These are phyloP conservation scores for Meandrusa payeni DNA, from an alignment of 2,888 invertebrate species.

Conservation along the genomic window DNA sequence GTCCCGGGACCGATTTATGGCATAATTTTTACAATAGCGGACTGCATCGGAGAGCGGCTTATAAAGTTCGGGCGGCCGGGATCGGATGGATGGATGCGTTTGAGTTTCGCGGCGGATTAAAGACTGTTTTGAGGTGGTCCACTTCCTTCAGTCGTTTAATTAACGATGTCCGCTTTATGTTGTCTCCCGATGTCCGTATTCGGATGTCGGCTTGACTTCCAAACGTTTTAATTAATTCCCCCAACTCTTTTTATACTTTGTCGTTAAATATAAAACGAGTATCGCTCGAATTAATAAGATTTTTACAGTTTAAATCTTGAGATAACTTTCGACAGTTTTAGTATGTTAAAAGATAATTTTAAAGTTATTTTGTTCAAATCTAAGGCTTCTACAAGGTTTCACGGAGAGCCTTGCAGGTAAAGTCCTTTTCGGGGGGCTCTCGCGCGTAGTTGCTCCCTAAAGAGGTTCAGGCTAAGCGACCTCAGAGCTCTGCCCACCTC, in stretches of 20 bases:
- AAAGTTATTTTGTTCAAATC: too few relatives aligned
- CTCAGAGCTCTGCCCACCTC: too few relatives aligned
- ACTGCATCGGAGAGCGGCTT: constrained; percentile 42
- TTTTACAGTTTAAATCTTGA: neutral
- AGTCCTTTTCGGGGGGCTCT: too few relatives aligned
- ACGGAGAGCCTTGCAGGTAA: too few relatives aligned
- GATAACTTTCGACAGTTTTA: too few relatives aligned
- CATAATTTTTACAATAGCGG: constrained; percentile 66
- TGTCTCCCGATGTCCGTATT: constrained; percentile 6
- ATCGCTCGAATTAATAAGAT: neutral
- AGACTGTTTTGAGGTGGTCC: constrained; percentile 18
- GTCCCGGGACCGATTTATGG: constrained; percentile 66
- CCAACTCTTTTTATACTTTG: neutral
- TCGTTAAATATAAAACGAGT: neutral
- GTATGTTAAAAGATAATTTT: too few relatives aligned
- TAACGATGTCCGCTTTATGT: constrained; percentile 16
- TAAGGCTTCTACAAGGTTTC: too few relatives aligned
- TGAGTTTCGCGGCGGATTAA: constrained; percentile 21
- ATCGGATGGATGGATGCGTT: constrained; percentile 21
- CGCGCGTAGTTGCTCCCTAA: too few relatives aligned
- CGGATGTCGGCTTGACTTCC: neutral
- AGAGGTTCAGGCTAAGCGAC: too few relatives aligned
- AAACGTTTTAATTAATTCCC: constrained; percentile 9
- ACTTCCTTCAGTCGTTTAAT: constrained; percentile 18
- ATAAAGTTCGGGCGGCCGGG: constrained; percentile 35